These are phyloP conservation scores for Cariama cristata DNA, from an alignment of 2,113 vertebrate genomes.

Conservation along the genomic window DNA sequence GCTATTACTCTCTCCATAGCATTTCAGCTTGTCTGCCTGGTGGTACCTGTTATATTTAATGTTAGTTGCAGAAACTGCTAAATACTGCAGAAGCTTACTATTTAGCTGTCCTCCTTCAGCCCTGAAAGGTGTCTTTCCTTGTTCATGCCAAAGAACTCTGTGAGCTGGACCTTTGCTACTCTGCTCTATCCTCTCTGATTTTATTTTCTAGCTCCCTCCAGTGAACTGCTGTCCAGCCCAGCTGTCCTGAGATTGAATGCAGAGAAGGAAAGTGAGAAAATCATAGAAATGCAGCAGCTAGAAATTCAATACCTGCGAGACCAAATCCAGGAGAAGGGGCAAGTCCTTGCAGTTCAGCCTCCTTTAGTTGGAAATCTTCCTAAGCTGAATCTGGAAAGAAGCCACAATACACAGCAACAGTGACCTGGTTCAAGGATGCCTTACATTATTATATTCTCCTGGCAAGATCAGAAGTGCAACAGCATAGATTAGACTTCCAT, in stretches of 20 bases:
- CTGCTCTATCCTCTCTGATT: background rate
- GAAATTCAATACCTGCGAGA: slow-evolving; percentile 81
- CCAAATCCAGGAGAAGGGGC: slow-evolving; percentile 72
- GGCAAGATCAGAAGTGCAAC: background rate
- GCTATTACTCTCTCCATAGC: background rate
- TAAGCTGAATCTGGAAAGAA: background rate
- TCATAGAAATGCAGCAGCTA: slow-evolving; percentile 83
- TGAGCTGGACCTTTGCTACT: background rate
- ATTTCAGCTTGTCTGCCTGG: background rate
- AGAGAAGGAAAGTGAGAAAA: slow-evolving; percentile 77
- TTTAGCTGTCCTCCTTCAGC: background rate
- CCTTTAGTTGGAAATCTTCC: slow-evolving; percentile 55
- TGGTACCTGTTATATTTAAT: background rate
- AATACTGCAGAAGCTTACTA: background rate
- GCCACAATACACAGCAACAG: background rate
- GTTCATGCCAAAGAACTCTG: background rate
- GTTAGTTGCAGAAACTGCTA: background rate
- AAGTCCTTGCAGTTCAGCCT: slow-evolving; percentile 25
- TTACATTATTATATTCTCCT: background rate
- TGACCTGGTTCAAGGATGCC: background rate
- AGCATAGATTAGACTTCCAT: background rate
- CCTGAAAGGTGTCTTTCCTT: background rate
- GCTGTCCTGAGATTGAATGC: slow-evolving; percentile 69
- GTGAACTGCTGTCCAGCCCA: background rate
- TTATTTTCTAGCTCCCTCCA: slow-evolving; percentile 52